Conservation (phyloP, 2,113 vertebrate species). For the Willisornis vidua region DNA sequence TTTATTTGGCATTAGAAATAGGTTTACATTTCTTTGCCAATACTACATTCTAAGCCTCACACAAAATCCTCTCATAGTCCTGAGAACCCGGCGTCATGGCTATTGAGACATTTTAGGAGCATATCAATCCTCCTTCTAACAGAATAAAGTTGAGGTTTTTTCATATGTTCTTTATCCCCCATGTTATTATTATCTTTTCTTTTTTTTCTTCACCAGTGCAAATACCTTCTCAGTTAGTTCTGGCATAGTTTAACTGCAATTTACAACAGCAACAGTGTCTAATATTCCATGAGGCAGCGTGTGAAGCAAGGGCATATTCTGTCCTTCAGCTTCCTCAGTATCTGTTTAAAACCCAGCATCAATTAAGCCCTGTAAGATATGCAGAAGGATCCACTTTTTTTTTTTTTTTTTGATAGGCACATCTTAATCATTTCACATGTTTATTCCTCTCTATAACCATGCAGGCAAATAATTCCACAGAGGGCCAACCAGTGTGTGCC, state of each 20-base stretch:
- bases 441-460: background rate
- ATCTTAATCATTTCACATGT: background rate
- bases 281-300: background rate
- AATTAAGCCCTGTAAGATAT: background rate
- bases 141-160: fast-evolving
- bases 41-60: background rate
- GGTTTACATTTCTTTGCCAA: slow-evolving; percentile 13
- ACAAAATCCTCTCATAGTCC: background rate
- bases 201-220: background rate
- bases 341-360: background rate
- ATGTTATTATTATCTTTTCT: background rate
- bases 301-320: background rate
- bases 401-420: background rate
- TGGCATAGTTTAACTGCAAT: background rate
- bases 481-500: background rate
- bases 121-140: background rate
- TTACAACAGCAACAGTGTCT: background rate
- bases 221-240: background rate
- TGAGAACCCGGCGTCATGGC: background rate
- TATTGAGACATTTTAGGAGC: background rate
- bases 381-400: background rate
- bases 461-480: background rate
- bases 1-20: slow-evolving; percentile 21
- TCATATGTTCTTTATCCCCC: background rate
- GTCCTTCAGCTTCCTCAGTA: background rate